Evolutionary conservation across 2,888 invertebrate species (phyloP).

Genomic region (Cantharis lateralis): DNA sequence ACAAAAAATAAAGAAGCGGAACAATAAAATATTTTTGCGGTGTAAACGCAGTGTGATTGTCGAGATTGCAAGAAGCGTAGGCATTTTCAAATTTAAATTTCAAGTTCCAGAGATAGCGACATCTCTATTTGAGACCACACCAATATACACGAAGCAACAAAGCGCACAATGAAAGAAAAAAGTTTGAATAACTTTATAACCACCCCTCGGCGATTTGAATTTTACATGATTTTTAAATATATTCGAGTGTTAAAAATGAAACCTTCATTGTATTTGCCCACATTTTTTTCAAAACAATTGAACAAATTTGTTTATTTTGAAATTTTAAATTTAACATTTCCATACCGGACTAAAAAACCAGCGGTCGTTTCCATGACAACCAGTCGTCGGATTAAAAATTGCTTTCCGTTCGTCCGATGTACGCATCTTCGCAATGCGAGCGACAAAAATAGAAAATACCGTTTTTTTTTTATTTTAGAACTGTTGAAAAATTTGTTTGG

Average conservation of each 20-base stretch:
- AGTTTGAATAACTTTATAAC: conserved; percentile 32
- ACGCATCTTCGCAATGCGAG: not conserved
- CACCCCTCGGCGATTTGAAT: conserved; percentile 25
- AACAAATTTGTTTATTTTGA: not conserved
- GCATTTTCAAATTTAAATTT: conserved; percentile 41
- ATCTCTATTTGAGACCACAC: conserved; percentile 41
- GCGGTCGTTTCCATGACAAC: not conserved
- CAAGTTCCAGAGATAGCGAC: conserved; percentile 33
- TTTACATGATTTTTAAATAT: conserved; percentile 3
- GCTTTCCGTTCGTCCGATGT: not conserved
- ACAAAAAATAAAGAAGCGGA: not conserved
- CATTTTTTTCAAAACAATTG: not conserved
- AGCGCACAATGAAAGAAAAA: conserved; percentile 20
- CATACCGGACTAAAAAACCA: not conserved
- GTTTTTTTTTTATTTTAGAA: not conserved
- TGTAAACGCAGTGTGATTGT: conserved; percentile 20
- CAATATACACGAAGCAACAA: conserved; percentile 30
- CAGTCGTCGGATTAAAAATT: too few species aligned
- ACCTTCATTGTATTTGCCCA: not conserved
- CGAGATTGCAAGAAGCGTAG: conserved; percentile 20
- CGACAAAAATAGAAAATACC: not conserved
- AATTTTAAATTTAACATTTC: not conserved
- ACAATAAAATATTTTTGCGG: conserved; percentile 1
- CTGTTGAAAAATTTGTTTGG: not conserved
- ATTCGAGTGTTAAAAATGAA: not conserved